Evolutionary conservation across 2,888 invertebrate species (phyloP).

Genomic region (Hydriomena furcata): DNA sequence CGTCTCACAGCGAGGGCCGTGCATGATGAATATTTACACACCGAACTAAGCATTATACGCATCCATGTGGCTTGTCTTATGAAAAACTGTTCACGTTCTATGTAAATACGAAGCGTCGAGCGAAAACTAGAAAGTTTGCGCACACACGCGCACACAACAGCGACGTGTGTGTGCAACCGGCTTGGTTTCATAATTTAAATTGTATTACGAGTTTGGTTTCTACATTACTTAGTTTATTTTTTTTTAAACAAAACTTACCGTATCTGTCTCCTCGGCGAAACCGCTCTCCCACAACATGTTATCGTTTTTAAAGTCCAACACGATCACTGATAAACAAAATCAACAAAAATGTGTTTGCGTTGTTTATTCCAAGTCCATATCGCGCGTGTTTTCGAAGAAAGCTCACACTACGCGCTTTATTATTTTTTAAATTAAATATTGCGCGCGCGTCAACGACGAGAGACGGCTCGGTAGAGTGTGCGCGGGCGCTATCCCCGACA

Average conservation of each 20-base stretch:
- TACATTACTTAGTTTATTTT: constrained; percentile 25
- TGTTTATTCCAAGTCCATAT: constrained; percentile 56
- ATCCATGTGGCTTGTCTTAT: constrained; percentile 77
- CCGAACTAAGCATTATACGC: constrained; percentile 64
- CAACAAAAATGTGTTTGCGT: constrained; percentile 22
- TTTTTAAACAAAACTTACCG: constrained; percentile 61
- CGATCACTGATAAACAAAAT: constrained; percentile 48
- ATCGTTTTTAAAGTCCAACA: constrained; percentile 65
- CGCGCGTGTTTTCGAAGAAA: constrained; percentile 49
- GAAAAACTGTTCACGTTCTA: constrained; percentile 82
- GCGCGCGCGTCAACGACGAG: constrained; percentile 61
- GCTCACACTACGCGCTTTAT: constrained; percentile 69
- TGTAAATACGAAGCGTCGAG: constrained; percentile 76
- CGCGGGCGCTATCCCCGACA: constrained; percentile 60
- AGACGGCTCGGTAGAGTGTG: constrained; percentile 68
- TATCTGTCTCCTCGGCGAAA: constrained; percentile 74
- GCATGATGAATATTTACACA: constrained; percentile 72
- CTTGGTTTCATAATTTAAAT: constrained; percentile 68
- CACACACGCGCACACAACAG: constrained; percentile 55
- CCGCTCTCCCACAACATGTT: constrained; percentile 76
- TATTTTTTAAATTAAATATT: constrained; percentile 47
- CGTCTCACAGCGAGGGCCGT: constrained; percentile 57
- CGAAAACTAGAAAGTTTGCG: constrained; percentile 82
- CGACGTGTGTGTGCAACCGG: constrained; percentile 48
- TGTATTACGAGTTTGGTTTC: constrained; percentile 43